Percentiles rank a stretch among this genome's conserved stretches.
Conservation (phyloP, 2,797 vertebrate genomes). For the Dermochelys coriacea region DNA sequence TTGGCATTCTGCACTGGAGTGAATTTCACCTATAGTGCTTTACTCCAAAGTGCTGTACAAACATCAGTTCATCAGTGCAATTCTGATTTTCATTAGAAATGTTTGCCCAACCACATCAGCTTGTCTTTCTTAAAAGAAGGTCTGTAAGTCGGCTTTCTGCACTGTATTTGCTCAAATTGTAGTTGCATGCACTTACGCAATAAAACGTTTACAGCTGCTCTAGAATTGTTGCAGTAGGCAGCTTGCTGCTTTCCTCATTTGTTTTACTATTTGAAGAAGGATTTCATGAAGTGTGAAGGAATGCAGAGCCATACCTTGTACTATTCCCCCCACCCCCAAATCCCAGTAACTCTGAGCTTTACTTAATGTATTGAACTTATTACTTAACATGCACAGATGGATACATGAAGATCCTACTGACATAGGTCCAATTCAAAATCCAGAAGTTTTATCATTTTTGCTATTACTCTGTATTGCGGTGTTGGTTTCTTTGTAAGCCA, state of each 20-base stretch:
- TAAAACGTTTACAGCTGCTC: constrained; percentile 32
- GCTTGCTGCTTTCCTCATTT: constrained; percentile 36
- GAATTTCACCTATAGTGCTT: not conserved
- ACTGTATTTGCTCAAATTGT: constrained; percentile 10
- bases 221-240: constrained; percentile 42
- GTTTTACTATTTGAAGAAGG: constrained; percentile 22
- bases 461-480: not conserved
- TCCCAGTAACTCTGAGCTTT: not conserved
- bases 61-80: constrained; percentile 15
- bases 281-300: constrained; percentile 45
- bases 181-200: not conserved
- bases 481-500: not conserved
- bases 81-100: not conserved
- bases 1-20: not conserved
- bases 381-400: not conserved
- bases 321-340: not conserved
- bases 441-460: not conserved
- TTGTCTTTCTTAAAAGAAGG: not conserved
- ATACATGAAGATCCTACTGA: fast-evolving
- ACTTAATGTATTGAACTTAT: not conserved
- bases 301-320: not conserved
- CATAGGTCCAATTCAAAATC: not conserved
- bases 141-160: not conserved
- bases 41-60: constrained; percentile 15
- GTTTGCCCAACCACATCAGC: not conserved